Evolutionary conservation across 2,797 vertebrate genomes (phyloP).

Genomic region (Galagoides demidoff): DNA sequence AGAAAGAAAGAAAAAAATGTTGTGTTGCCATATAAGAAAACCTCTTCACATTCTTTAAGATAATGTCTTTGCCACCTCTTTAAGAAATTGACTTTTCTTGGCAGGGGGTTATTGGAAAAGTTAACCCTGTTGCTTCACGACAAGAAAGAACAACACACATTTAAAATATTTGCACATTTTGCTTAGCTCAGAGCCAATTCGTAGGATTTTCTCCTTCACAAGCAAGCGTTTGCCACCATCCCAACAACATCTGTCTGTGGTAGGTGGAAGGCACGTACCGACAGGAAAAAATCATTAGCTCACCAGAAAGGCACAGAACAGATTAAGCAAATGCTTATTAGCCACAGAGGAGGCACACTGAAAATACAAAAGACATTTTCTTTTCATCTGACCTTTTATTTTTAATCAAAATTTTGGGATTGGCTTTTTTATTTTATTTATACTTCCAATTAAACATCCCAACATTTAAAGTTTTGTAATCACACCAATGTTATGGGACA

Average conservation of each 20-base stretch:
- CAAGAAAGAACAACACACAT: conserved; percentile 69
- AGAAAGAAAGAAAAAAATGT: neutral
- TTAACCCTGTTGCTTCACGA: conserved; percentile 61
- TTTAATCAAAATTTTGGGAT: conserved; percentile 9
- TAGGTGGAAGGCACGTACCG: conserved; percentile 64
- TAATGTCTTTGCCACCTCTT: neutral
- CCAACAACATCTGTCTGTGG: conserved; percentile 63
- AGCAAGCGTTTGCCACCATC: conserved; percentile 60
- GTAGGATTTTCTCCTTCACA: conserved; percentile 21
- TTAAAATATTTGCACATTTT: conserved; percentile 67
- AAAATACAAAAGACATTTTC: neutral
- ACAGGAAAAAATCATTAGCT: conserved; percentile 73
- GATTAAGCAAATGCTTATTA: conserved; percentile 29
- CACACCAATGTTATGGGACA: neutral
- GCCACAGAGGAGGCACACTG: neutral
- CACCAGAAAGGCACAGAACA: conserved; percentile 49
- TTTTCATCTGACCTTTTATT: conserved; percentile 21
- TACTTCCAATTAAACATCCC: neutral
- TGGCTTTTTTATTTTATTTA: conserved; percentile 32
- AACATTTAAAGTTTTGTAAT: neutral
- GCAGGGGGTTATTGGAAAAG: conserved; percentile 61
- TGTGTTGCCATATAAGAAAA: conserved; percentile 22
- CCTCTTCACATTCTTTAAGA: conserved; percentile 33
- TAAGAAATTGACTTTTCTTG: conserved; percentile 38
- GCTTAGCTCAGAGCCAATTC: conserved; percentile 56